A percentile compares a stretch with the other conserved stretches of the same genome.
Conservation (phyloP, 37 sponge, comb jelly and placozoan species). For the Spongia lamella region DNA sequence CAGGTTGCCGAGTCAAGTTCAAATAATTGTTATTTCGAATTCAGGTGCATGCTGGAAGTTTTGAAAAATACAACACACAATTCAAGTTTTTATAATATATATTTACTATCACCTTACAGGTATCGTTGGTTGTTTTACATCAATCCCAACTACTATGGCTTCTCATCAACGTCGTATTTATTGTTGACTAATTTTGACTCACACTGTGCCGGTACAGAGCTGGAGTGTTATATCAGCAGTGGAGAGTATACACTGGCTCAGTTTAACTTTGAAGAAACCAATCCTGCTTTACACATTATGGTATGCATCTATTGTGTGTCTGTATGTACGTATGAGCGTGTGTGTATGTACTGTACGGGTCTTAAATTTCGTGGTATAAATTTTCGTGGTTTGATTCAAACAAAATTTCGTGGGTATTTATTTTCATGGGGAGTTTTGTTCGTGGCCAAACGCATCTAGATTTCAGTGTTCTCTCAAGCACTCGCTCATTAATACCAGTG, state of each 20-base stretch:
- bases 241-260: constrained; percentile 52
- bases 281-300: constrained; percentile 67
- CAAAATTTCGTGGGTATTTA: too few relatives aligned
- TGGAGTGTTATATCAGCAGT: constrained; percentile 71
- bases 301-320: too few relatives aligned
- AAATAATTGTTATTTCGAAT: background rate
- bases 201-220: constrained; percentile 43
- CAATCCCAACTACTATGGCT: constrained; percentile 91
- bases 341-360: background rate
- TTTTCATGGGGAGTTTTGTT: too few relatives aligned
- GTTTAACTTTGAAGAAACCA: constrained; percentile 61
- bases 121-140: constrained; percentile 74
- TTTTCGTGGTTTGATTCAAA: too few relatives aligned
- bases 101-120: constrained; percentile 15
- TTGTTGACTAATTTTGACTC: constrained; percentile 46
- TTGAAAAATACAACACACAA: background rate
- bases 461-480: too few relatives aligned
- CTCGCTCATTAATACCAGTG: too few relatives aligned
- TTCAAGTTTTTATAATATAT: background rate
- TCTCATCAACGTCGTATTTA: constrained; percentile 58
- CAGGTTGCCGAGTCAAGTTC: too few relatives aligned
- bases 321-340: constrained; percentile 6
- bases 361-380: too few relatives aligned
- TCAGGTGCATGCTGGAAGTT: too few relatives aligned
- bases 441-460: too few relatives aligned